phyloP scores from a whole-genome alignment of 2,113 vertebrate species.

The Ameiurus melas region DNA sequence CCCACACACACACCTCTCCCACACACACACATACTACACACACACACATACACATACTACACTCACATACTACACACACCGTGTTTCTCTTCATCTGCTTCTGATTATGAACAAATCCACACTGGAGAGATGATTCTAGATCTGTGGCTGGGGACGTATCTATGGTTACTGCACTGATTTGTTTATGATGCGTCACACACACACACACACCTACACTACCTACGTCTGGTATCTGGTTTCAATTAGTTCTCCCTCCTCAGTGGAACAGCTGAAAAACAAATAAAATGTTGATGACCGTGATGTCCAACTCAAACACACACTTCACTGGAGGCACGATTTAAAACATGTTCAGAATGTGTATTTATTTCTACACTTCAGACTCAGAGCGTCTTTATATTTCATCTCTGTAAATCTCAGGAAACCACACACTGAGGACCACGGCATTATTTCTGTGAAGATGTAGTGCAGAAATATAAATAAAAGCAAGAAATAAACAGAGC shows the following conservation, averaged over 20 bases:
- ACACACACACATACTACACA: too few relatives aligned
- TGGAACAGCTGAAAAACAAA: background rate
- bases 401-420: background rate
- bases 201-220: background rate
- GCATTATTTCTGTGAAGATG: too few relatives aligned
- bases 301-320: background rate
- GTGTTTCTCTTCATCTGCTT: background rate
- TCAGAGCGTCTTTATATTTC: background rate
- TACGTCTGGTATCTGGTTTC: background rate
- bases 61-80: background rate
- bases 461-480: too few relatives aligned
- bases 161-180: too few relatives aligned
- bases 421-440: background rate
- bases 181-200: too few relatives aligned
- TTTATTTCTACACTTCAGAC: background rate
- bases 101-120: background rate
- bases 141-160: background rate
- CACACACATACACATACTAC: too few relatives aligned
- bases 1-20: too few relatives aligned
- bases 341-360: background rate
- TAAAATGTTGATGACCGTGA: background rate
- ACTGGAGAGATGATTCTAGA: background rate
- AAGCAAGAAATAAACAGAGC: too few relatives aligned
- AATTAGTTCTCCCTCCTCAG: background rate
- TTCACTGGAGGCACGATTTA: background rate